Percentiles rank a stretch among this genome's conserved stretches.
Evolutionary conservation across 2,797 vertebrate genomes (phyloP).

Genomic region (Delichon dasypus): DNA sequence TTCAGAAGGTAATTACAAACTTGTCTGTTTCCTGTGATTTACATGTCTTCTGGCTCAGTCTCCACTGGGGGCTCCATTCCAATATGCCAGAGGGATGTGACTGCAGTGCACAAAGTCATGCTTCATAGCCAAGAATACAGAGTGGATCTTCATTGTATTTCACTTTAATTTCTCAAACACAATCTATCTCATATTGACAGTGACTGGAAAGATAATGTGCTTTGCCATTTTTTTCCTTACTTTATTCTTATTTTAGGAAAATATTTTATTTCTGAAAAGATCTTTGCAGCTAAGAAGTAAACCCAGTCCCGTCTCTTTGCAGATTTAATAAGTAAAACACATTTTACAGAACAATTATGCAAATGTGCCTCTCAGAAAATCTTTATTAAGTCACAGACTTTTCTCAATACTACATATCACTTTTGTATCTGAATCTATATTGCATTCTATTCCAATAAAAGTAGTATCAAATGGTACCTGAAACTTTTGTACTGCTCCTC

Average conservation of each 20-base stretch:
- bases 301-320: neutral
- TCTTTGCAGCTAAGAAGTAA: neutral
- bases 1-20: constrained; percentile 36
- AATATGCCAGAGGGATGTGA: neutral
- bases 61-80: neutral
- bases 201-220: neutral
- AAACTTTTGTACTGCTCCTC: neutral
- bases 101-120: neutral
- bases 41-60: constrained; percentile 5
- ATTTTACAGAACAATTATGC: neutral
- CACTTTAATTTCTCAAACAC: neutral
- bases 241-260: neutral
- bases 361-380: neutral
- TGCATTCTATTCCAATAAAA: neutral
- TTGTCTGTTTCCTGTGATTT: constrained; percentile 17
- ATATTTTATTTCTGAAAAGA: neutral
- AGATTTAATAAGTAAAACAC: neutral
- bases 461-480: neutral
- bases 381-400: neutral
- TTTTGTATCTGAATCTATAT: neutral
- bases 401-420: neutral
- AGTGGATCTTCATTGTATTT: neutral
- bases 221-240: neutral
- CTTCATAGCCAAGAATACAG: neutral
- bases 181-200: neutral